Evolutionary conservation across 2,888 invertebrate genomes (phyloP).

Genomic region (Phasia obesa): DNA sequence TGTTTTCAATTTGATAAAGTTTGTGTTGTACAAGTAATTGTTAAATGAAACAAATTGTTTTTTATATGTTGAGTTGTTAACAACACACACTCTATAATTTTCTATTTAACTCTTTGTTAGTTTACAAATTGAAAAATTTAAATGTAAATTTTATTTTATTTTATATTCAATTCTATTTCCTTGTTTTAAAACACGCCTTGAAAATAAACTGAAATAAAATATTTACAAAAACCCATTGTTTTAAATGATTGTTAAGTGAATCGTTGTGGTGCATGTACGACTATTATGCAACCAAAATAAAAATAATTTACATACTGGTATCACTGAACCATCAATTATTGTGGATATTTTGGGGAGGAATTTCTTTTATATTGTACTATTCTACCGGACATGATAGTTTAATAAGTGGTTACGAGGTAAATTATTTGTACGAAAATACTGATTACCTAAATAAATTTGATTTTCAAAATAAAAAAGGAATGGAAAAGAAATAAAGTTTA

Average conservation of each 20-base stretch:
- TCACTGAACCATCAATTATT: conserved; percentile 63
- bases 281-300: conserved; percentile 34
- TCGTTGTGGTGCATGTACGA: neutral
- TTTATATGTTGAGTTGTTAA: conserved; percentile 49
- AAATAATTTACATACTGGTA: conserved; percentile 52
- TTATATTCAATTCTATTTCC: conserved; percentile 2
- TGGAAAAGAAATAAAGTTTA: no score
- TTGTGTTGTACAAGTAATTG: neutral
- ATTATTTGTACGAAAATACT: conserved; percentile 30
- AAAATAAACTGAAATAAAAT: conserved; percentile 27
- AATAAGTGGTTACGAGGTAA: conserved; percentile 59
- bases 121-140: conserved; percentile 42
- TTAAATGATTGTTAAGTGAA: conserved; percentile 18
- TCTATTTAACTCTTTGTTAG: conserved; percentile 54
- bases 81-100: conserved; percentile 65
- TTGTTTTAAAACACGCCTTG: conserved; percentile 37
- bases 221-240: conserved; percentile 33
- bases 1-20: no score
- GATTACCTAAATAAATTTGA: conserved; percentile 8
- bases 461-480: conserved; percentile 8
- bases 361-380: conserved; percentile 12
- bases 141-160: conserved; percentile 33
- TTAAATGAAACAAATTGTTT: conserved; percentile 53
- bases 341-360: conserved; percentile 12
- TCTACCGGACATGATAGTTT: conserved; percentile 51